Base-by-base conservation (phyloP, 1,140 invertebrate genomes). In the Diachasma alloeum region DNA sequence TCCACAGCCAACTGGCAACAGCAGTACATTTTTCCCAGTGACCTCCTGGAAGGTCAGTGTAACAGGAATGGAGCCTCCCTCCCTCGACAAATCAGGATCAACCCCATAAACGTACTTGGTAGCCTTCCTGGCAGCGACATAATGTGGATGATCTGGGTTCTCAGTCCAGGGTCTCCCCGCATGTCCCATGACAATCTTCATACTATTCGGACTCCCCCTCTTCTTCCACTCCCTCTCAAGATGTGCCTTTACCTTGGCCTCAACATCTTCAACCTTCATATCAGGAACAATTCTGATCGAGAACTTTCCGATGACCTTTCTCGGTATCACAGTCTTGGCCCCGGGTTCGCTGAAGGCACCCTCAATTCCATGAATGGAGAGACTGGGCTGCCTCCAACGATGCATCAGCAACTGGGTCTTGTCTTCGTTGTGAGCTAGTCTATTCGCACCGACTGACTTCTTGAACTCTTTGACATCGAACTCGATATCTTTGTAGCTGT, bases 31-130 rank as follows among this genome's bases (percentile, higher is more conserved):
- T 86, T 97, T 97, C 0, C 95, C 95, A 67, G 97, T 98, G 2
- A 95, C 92, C 88, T 97, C 93, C 89, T 98, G 93, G 82, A 95
- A 92, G 19, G 96, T 98, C 72, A 99, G 90, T 72, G 98, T 98
- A 59, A 99, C 95, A 8, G 97, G 97, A 86, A 99, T 99, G 11
- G 96, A 97, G 5, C 98, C 97, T 53, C 98, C 98, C 90, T 99
- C 98, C 17, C 98, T 92, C 0, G 96, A 98, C 86, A 98, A 91
- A 90, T 99, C 97, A 10, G 98, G 98, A 42, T 98, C 96, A 0
- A 97, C 94, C 72, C 96, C 94, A 87, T 96, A 99, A 13, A 99
- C 97, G 89, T 93, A 92, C 85, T 96, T 94, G 0, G 96, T 96
- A 15, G 98, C 98, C 70, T 92, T 93, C 48, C 93, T 92, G 1